Evolutionary conservation across 2,888 invertebrate genomes (phyloP).

Genomic region (Polylopha cassiicola): DNA sequence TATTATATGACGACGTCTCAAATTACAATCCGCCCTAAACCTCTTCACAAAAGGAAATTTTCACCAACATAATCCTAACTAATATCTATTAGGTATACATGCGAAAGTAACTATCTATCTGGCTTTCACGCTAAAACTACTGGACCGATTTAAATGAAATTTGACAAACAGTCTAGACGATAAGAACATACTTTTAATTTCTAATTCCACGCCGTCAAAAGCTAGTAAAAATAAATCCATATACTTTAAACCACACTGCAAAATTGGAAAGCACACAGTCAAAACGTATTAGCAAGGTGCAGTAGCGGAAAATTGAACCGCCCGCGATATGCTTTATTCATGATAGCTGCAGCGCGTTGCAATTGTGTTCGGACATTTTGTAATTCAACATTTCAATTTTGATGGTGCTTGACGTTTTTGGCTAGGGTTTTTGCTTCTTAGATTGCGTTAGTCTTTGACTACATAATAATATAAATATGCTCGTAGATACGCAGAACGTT

Average conservation of each 20-base stretch:
- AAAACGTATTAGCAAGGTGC: slow-evolving; percentile 48
- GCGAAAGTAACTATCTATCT: too few relatives aligned
- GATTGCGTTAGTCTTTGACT: background rate
- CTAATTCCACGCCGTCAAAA: slow-evolving; percentile 1
- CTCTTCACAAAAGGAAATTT: too few relatives aligned
- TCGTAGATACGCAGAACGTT: too few relatives aligned
- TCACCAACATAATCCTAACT: too few relatives aligned
- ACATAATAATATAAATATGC: too few relatives aligned
- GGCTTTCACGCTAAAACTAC: too few relatives aligned
- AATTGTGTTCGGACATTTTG: slow-evolving; percentile 49
- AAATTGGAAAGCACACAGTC: slow-evolving; percentile 35
- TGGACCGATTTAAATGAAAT: too few relatives aligned
- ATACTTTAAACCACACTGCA: slow-evolving; percentile 24
- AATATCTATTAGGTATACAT: too few relatives aligned
- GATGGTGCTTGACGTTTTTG: slow-evolving; percentile 46
- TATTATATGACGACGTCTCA: too few relatives aligned
- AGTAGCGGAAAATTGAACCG: slow-evolving; percentile 60
- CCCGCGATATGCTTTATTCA: slow-evolving; percentile 60
- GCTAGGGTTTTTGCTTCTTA: slow-evolving; percentile 21
- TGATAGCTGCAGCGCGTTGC: slow-evolving; percentile 46
- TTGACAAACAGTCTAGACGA: slow-evolving; percentile 9
- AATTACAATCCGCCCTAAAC: too few relatives aligned
- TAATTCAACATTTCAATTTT: slow-evolving; percentile 45
- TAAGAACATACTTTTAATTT: slow-evolving; percentile 17
- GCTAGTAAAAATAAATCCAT: slow-evolving; percentile 6